Evolutionary conservation across 2,113 vertebrate species (phyloP).

Genomic region (Eurystomus gularis): DNA sequence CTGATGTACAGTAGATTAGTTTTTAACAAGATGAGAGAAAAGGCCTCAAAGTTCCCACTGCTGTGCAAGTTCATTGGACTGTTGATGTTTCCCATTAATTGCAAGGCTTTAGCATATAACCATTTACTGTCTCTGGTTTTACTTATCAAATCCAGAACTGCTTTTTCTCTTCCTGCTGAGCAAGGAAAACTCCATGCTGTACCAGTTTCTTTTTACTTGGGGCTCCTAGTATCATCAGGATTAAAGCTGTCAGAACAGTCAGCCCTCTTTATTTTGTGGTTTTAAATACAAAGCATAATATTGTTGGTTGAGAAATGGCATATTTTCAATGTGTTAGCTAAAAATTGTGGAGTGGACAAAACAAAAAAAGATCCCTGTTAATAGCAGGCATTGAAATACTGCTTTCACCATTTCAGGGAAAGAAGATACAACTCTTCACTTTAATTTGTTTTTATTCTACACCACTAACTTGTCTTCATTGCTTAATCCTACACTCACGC

Average conservation of each 20-base stretch:
- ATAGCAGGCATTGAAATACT: slow-evolving; percentile 24
- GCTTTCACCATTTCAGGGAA: slow-evolving; percentile 11
- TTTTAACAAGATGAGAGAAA: slow-evolving; percentile 68
- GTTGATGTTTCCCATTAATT: slow-evolving; percentile 73
- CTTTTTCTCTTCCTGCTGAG: slow-evolving; percentile 67
- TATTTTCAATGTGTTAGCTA: slow-evolving; percentile 33
- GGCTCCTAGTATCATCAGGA: slow-evolving; percentile 47
- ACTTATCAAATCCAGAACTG: slow-evolving; percentile 79
- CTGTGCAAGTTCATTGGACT: slow-evolving; percentile 23
- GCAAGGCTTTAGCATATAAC: slow-evolving; percentile 63
- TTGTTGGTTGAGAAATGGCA: slow-evolving; percentile 33
- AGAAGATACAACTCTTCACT: slow-evolving; percentile 5
- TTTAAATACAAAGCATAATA: slow-evolving; percentile 55
- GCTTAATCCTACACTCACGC: neutral
- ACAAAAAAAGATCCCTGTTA: neutral
- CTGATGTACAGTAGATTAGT: slow-evolving; percentile 8
- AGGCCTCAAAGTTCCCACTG: slow-evolving; percentile 41
- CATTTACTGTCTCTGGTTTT: slow-evolving; percentile 74
- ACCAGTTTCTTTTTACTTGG: slow-evolving; percentile 65
- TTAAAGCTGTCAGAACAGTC: slow-evolving; percentile 58
- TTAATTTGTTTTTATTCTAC: slow-evolving; percentile 31
- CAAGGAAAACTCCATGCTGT: slow-evolving; percentile 57
- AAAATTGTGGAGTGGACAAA: slow-evolving; percentile 16
- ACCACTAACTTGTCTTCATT: neutral
- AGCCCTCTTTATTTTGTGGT: slow-evolving; percentile 62